Conservation (phyloP, 30 jellyfish, hydroid and myxozoan genomes). For the Aurelia coerulea region DNA sequence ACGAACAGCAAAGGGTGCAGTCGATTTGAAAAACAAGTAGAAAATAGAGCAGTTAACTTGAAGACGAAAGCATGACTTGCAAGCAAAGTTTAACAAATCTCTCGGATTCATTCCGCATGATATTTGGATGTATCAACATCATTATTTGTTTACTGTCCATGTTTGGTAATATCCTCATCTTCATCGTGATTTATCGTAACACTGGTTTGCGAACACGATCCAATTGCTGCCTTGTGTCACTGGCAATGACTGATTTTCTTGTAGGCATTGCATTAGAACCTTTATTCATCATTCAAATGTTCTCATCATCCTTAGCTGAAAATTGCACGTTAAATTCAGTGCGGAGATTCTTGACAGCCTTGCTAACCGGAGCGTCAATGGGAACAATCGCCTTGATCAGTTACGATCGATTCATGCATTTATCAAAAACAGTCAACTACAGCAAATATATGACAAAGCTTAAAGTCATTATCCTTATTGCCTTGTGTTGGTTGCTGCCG, state of each 20-base stretch:
- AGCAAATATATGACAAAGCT: conserved; percentile 19
- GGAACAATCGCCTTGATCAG: conserved; percentile 37
- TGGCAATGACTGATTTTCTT: conserved; percentile 45
- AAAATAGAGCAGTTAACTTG: background rate
- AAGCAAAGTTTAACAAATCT: conserved; percentile 13
- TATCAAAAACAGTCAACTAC: conserved; percentile 38
- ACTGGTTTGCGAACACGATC: conserved; percentile 49
- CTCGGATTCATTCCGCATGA: conserved; percentile 6
- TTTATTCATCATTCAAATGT: conserved; percentile 12
- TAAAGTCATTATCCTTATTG: conserved; percentile 5
- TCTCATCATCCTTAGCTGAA: conserved; percentile 17
- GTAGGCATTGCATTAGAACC: conserved; percentile 43
- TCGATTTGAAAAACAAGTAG: too few species aligned
- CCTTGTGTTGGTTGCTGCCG: conserved; percentile 36
- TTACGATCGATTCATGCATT: conserved; percentile 41
- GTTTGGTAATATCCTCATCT: conserved; percentile 40
- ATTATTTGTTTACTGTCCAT: conserved; percentile 26
- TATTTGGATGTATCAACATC: conserved; percentile 3
- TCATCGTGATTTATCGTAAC: conserved; percentile 17
- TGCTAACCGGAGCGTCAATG: conserved; percentile 52
- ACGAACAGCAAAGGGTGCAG: too few species aligned
- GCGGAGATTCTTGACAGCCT: conserved; percentile 27
- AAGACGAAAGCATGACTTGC: conserved; percentile 24
- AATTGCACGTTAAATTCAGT: conserved; percentile 18
- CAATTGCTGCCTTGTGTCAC: conserved; percentile 16